A percentile compares a stretch with the other conserved stretches of the same genome.
Evolutionary conservation across 2,113 vertebrate species (phyloP).

Genomic region (Atractosteus spatula): DNA sequence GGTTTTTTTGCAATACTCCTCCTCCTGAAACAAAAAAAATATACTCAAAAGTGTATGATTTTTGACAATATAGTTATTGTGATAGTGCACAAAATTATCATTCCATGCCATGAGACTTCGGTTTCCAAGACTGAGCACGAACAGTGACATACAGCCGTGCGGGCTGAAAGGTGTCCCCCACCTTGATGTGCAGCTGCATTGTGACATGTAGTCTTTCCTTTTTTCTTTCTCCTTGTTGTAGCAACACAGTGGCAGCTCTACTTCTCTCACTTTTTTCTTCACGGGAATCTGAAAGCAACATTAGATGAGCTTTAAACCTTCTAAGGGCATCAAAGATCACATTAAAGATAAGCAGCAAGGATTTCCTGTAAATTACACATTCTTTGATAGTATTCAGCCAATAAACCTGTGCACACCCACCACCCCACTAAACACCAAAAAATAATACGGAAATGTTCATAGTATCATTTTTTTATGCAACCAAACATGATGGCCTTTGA

Average conservation of each 20-base stretch:
- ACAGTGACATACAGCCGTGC: neutral
- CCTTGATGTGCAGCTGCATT: conserved; percentile 38
- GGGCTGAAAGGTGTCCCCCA: conserved; percentile 29
- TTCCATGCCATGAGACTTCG: too few species aligned
- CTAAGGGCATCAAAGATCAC: neutral
- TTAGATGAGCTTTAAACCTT: neutral
- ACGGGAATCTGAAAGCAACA: conserved; percentile 55
- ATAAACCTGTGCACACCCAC: too few species aligned
- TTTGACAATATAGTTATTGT: conserved; percentile 14
- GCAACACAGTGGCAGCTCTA: conserved; percentile 41
- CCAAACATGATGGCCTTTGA: too few species aligned
- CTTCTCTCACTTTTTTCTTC: conserved; percentile 36
- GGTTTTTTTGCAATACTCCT: conserved; percentile 31
- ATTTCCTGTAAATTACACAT: neutral
- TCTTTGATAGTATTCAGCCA: too few species aligned
- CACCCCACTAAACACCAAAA: too few species aligned
- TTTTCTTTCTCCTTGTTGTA: conserved; percentile 35
- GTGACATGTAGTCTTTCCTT: neutral
- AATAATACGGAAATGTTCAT: too few species aligned
- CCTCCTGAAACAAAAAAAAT: conserved; percentile 5
- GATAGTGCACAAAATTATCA: neutral
- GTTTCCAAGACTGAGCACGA: too few species aligned
- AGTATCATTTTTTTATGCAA: too few species aligned
- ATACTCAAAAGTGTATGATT: conserved; percentile 32
- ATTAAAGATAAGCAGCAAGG: neutral